A percentile compares a stretch with the other conserved stretches of the same genome.
phyloP scores from a whole-genome alignment of 2,888 invertebrate species.

The Microctonus hyperodae region DNA sequence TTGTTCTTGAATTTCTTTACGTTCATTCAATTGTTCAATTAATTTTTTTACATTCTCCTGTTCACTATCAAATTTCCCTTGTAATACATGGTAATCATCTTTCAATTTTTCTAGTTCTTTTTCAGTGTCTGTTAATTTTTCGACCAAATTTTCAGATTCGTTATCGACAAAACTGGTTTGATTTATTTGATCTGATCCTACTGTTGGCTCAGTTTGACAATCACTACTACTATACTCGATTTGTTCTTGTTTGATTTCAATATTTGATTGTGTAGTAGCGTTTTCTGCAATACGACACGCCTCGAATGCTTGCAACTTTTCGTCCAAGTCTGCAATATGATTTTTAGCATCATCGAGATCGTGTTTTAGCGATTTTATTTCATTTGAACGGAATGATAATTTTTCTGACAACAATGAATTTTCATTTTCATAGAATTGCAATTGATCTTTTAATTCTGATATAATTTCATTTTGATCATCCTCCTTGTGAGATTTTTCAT shows the following conservation, averaged over 20 bases:
- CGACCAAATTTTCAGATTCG: constrained; percentile 23
- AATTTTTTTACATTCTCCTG: constrained; percentile 24
- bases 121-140: background rate
- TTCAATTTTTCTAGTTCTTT: constrained; percentile 26
- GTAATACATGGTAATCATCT: constrained; percentile 35
- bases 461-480: constrained; percentile 30
- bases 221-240: constrained; percentile 2
- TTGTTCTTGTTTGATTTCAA: background rate
- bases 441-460: constrained; percentile 45
- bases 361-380: background rate
- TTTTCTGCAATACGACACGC: background rate
- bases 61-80: constrained; percentile 35
- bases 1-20: background rate
- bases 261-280: background rate
- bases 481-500: background rate
- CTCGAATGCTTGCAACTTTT: background rate
- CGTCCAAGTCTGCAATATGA: background rate
- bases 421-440: constrained; percentile 33
- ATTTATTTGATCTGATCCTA: background rate
- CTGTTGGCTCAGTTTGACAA: background rate
- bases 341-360: background rate
- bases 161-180: constrained; percentile 4
- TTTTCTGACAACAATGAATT: background rate
- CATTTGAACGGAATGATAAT: background rate
- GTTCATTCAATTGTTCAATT: constrained; percentile 18